Percentiles rank a stretch among this genome's conserved stretches.
Evolutionary conservation across 2,113 vertebrate species (phyloP).

Genomic region (Microcebus jonahi): DNA sequence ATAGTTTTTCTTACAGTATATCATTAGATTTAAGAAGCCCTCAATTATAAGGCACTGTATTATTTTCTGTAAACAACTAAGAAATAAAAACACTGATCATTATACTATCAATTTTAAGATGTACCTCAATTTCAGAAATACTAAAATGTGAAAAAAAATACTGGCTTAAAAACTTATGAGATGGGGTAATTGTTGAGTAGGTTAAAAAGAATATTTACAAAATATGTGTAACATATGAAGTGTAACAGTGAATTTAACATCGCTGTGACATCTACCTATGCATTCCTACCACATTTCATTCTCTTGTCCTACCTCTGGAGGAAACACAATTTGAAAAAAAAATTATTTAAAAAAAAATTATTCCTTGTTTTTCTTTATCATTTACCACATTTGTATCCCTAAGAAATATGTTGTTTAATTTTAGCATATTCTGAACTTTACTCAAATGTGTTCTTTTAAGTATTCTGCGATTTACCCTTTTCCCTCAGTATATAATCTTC

Average conservation of each 20-base stretch:
- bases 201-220: neutral
- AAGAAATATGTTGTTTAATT: neutral
- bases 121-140: neutral
- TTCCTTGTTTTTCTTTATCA: neutral
- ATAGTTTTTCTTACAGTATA: neutral
- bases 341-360: neutral
- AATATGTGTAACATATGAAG: neutral
- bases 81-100: neutral
- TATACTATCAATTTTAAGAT: neutral
- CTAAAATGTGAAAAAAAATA: neutral
- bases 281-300: neutral
- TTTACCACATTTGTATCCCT: neutral
- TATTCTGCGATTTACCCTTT: neutral
- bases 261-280: neutral
- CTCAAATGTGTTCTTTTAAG: neutral
- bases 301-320: neutral
- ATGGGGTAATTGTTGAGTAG: neutral
- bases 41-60: neutral
- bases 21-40: neutral
- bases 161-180: neutral
- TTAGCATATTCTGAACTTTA: slow-evolving; percentile 32
- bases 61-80: neutral
- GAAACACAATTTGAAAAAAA: neutral
- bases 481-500: neutral
- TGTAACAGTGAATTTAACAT: neutral